Conservation (phyloP, 2,113 vertebrate species). For the Plectropomus leopardus region DNA sequence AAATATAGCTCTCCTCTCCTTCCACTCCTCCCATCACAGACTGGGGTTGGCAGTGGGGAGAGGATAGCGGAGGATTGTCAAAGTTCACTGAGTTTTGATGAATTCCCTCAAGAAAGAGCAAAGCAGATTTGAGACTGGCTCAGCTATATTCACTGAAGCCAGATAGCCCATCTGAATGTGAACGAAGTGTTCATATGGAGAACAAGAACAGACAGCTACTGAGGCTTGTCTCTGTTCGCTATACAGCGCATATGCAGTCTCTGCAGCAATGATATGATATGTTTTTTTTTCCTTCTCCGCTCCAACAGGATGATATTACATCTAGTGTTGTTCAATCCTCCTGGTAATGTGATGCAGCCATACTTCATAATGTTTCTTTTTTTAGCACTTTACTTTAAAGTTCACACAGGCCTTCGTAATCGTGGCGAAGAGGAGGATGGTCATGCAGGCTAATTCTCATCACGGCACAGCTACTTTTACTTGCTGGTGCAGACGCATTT, state of each 20-base stretch:
- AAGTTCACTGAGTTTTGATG: constrained; percentile 77
- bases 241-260: not conserved
- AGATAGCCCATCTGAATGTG: constrained; percentile 61
- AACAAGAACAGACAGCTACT: constrained; percentile 18
- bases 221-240: constrained; percentile 12
- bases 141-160: constrained; percentile 53
- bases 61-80: constrained; percentile 62
- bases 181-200: constrained; percentile 40
- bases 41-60: constrained; percentile 56
- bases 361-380: constrained; percentile 32
- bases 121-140: constrained; percentile 65
- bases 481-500: not conserved
- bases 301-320: constrained; percentile 27
- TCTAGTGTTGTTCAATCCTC: constrained; percentile 26
- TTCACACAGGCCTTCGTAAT: not conserved
- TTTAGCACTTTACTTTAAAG: constrained; percentile 22
- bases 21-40: constrained; percentile 55
- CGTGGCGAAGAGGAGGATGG: not conserved
- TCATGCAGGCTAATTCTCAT: not conserved
- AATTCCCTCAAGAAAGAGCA: constrained; percentile 69
- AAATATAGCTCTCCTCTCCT: constrained; percentile 75
- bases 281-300: not conserved
- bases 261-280: constrained; percentile 7
- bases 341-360: constrained; percentile 25
- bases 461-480: not conserved